Percentiles rank a stretch among this genome's conserved stretches.
phyloP scores from a whole-genome alignment of 2,113 vertebrate genomes.

The rabbit (Oryctolagus cuniculus) region mOryCun1.1 NC_091443.1:18915001-18915500 shows the following conservation, averaged over 20 bases:
- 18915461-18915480: background rate
- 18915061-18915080: background rate
- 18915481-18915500: background rate
- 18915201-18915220: background rate
- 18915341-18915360: background rate
- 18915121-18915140: background rate
- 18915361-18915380: background rate
- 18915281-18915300: background rate
- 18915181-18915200: background rate
- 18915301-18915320: background rate
- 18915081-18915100: background rate
- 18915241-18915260: background rate
- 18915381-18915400: background rate
- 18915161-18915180: background rate
- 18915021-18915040: background rate
- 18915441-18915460: background rate
- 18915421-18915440: background rate
- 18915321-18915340: background rate
- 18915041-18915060: background rate
- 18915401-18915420: background rate
- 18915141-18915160: background rate
- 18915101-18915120: background rate
- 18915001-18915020: background rate
- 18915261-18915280: background rate
- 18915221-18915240: background rate